Conservation (phyloP, 1,140 invertebrate genomes). For the Vanessa atalanta region DNA sequence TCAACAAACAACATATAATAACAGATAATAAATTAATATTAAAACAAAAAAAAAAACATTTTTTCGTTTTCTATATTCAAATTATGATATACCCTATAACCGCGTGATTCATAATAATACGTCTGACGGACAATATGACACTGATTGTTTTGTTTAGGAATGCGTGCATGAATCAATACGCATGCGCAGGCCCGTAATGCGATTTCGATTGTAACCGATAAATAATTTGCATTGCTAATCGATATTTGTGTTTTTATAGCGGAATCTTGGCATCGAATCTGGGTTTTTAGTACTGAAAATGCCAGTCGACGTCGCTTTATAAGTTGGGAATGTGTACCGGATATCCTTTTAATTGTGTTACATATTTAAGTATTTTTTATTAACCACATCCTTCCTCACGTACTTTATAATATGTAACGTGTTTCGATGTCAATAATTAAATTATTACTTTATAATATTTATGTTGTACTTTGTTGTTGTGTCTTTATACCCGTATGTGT, state of each 20-base stretch:
- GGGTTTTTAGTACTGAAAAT: conserved; percentile 22
- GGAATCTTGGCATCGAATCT: conserved; percentile 30
- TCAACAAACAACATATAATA: no score
- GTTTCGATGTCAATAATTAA: no score
- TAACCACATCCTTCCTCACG: neutral
- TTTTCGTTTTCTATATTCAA: neutral
- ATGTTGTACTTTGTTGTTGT: no score
- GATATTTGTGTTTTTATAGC: conserved; percentile 42
- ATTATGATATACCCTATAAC: conserved; percentile 15
- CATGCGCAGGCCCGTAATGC: conserved; percentile 46
- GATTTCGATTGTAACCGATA: conserved; percentile 45
- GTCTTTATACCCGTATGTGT: no score
- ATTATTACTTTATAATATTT: no score
- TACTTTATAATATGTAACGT: no score
- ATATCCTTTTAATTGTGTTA: conserved; percentile 31
- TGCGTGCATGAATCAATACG: conserved; percentile 43
- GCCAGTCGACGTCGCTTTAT: conserved; percentile 28
- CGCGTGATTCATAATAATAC: conserved; percentile 24
- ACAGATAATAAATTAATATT: no score
- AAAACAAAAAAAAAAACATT: no score
- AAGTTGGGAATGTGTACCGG: conserved; percentile 29
- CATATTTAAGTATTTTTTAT: neutral
- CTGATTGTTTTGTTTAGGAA: conserved; percentile 23
- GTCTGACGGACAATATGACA: conserved; percentile 22
- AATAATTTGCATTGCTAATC: conserved; percentile 44